Evolutionary conservation across 2,113 vertebrate species (phyloP).

Genomic region (Nymphicus hollandicus): DNA sequence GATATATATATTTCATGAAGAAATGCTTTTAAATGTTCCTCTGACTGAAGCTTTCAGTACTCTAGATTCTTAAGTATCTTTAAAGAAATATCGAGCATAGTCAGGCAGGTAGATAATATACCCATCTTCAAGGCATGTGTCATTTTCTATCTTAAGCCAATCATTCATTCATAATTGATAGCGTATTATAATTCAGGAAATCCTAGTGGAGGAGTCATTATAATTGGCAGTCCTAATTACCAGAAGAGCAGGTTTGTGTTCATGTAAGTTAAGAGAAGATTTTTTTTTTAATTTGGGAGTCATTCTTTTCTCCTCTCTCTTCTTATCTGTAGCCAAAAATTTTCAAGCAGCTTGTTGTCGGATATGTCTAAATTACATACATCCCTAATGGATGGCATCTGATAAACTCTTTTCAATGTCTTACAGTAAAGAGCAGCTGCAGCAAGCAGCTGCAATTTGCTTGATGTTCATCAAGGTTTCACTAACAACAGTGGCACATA

Average conservation of each 20-base stretch:
- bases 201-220: neutral
- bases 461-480: neutral
- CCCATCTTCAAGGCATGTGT: neutral
- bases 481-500: neutral
- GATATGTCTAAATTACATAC: neutral
- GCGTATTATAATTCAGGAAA: neutral
- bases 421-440: neutral
- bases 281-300: neutral
- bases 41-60: neutral
- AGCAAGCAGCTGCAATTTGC: neutral
- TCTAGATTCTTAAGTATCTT: neutral
- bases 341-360: neutral
- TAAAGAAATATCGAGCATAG: neutral
- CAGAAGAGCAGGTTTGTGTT: neutral
- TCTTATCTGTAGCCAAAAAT: neutral
- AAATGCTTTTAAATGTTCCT: neutral
- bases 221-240: neutral
- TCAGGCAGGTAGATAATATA: neutral
- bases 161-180: neutral
- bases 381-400: neutral
- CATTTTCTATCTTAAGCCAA: neutral
- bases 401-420: neutral
- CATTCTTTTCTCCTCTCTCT: neutral
- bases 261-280: neutral
- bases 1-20: neutral